Percentiles rank a stretch among this genome's conserved stretches.
Conservation (phyloP, 2,888 invertebrate genomes). For the Punctoribates punctum region DNA sequence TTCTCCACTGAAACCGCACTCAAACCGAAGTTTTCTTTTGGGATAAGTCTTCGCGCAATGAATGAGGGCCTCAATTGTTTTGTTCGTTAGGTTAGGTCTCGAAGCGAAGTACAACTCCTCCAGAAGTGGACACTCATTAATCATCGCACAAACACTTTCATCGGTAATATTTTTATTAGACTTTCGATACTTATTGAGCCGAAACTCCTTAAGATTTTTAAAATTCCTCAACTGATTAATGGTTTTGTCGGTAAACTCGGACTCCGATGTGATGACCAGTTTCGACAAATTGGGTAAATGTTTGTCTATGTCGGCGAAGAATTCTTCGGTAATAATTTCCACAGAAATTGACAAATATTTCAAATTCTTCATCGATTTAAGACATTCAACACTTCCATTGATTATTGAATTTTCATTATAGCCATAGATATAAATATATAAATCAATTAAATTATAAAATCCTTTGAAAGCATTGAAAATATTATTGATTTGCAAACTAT, state of each 20-base stretch:
- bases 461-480: no score
- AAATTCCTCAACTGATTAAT: neutral
- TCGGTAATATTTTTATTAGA: no score
- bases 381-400: neutral
- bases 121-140: neutral
- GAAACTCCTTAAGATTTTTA: neutral
- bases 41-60: no score
- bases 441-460: no score
- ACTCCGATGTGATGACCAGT: neutral
- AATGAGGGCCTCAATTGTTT: neutral
- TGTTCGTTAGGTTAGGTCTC: neutral
- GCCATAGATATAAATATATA: no score
- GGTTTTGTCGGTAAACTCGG: neutral
- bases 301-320: neutral
- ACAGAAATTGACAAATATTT: neutral
- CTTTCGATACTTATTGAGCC: no score
- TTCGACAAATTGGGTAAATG: neutral
- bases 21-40: no score
- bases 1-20: no score
- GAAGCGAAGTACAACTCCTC: neutral
- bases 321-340: neutral
- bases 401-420: neutral
- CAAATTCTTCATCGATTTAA: neutral
- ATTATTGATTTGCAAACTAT: no score
- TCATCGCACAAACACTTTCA: no score